These are phyloP conservation scores for Periophthalmus modestus DNA, from an alignment of 2,113 vertebrate genomes.

Conservation along the genomic window DNA sequence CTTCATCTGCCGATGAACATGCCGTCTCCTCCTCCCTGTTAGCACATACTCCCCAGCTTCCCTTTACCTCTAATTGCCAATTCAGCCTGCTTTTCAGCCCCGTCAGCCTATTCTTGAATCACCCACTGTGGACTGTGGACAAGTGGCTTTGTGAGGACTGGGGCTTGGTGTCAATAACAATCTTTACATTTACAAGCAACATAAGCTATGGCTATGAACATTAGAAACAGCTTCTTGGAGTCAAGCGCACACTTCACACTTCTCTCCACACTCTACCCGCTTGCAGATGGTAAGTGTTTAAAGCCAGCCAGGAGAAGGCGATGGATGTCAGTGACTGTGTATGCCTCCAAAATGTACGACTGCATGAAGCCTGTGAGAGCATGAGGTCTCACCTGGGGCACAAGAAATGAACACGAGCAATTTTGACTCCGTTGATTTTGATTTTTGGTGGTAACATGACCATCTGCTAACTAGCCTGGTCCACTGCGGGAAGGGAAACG, in stretches of 20 bases:
- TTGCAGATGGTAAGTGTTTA: conserved; percentile 70
- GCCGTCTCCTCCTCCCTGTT: conserved; percentile 65
- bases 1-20: conserved; percentile 66
- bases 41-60: conserved; percentile 57
- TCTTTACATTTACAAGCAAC: conserved; percentile 69
- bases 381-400: conserved; percentile 75
- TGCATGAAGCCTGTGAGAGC: conserved; percentile 28
- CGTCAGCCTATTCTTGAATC: conserved; percentile 51
- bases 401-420: conserved; percentile 82
- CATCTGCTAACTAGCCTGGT: conserved; percentile 83
- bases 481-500: conserved; percentile 43
- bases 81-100: conserved; percentile 58
- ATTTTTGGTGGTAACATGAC: conserved; percentile 79
- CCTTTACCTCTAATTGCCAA: conserved; percentile 55
- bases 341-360: conserved; percentile 28
- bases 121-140: conserved; percentile 54
- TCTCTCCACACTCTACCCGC: conserved; percentile 62
- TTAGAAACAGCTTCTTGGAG: conserved; percentile 62
- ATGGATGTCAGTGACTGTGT: conserved; percentile 28
- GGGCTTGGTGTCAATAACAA: conserved; percentile 58
- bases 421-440: conserved; percentile 83
- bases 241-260: conserved; percentile 66
- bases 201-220: conserved; percentile 71
- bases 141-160: conserved; percentile 53
- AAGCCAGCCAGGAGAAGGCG: conserved; percentile 61